Evolutionary conservation across 2,113 vertebrate genomes (phyloP).

Genomic region (Pterocles orientalis): DNA sequence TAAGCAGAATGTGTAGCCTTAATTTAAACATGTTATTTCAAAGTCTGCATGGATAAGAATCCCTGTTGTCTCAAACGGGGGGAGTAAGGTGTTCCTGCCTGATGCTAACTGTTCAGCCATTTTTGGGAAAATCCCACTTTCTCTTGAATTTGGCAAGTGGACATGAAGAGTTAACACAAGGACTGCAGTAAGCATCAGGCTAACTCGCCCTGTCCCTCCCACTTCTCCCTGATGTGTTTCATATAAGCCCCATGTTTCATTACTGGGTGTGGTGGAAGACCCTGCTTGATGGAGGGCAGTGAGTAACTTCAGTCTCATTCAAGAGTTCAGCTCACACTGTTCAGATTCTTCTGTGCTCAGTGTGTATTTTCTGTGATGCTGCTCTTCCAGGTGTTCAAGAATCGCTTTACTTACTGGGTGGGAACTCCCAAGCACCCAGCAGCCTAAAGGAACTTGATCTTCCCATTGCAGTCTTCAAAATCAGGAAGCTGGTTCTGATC

Average conservation of each 20-base stretch:
- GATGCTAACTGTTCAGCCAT: neutral
- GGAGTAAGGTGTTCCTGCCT: neutral
- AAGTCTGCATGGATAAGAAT: neutral
- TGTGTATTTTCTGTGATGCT: neutral
- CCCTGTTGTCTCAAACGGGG: neutral
- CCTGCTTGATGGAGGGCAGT: neutral
- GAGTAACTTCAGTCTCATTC: neutral
- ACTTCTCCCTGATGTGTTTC: neutral
- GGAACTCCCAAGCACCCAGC: neutral
- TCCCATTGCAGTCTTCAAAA: neutral
- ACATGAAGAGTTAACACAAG: neutral
- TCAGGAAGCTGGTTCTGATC: neutral
- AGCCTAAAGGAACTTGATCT: neutral
- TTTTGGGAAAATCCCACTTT: fast-evolving
- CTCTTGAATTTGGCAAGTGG: neutral
- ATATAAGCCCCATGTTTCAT: neutral
- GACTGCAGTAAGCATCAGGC: neutral
- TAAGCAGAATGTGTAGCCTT: neutral
- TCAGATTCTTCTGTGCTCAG: neutral
- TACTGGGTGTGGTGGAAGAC: neutral
- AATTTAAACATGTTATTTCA: neutral
- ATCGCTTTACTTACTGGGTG: neutral
- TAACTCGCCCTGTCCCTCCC: neutral
- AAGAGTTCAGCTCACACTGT: neutral
- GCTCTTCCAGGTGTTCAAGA: neutral